A percentile compares a stretch with the other conserved stretches of the same genome.
phyloP scores from a whole-genome alignment of 2,888 invertebrate genomes.

The Brassicogethes aeneus region DNA sequence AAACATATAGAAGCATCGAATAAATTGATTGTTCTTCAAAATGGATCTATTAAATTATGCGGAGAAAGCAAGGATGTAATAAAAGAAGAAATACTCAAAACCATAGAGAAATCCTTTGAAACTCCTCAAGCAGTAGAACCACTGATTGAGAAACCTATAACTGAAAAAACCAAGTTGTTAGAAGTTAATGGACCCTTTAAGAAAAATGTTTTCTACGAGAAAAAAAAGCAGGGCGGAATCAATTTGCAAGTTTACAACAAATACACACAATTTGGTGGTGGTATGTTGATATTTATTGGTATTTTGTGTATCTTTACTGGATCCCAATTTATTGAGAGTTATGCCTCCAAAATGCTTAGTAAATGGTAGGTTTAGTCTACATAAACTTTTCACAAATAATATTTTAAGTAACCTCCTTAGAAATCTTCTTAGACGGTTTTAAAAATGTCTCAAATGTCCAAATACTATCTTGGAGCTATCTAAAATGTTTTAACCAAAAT shows the following conservation, averaged over 20 bases:
- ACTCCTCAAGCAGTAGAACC: no score
- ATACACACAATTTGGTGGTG: constrained; percentile 29
- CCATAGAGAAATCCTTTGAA: constrained; percentile 10
- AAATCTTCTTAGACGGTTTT: no score
- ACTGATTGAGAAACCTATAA: no score
- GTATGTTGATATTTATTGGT: constrained; percentile 20
- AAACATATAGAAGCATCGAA: constrained; percentile 31
- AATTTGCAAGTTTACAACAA: constrained; percentile 23
- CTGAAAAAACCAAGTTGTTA: constrained; percentile 13
- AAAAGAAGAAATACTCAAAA: constrained; percentile 14
- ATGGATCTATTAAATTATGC: constrained; percentile 18
- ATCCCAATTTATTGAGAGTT: constrained; percentile 21
- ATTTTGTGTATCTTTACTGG: constrained; percentile 20
- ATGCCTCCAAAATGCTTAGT: constrained; percentile 24
- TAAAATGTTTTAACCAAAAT: no score
- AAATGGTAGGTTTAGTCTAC: constrained; percentile 31
- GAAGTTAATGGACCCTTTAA: constrained; percentile 6
- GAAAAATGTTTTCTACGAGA: constrained; percentile 25
- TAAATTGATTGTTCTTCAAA: constrained; percentile 20
- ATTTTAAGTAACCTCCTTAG: no score
- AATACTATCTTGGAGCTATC: no score
- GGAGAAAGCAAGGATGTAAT: constrained; percentile 16
- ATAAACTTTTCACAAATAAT: no score
- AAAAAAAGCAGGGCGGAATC: constrained; percentile 26
- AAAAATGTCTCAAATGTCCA: no score